Evolutionary conservation across 2,113 vertebrate species (phyloP).

Genomic region (Proterorhinus semilunaris): DNA sequence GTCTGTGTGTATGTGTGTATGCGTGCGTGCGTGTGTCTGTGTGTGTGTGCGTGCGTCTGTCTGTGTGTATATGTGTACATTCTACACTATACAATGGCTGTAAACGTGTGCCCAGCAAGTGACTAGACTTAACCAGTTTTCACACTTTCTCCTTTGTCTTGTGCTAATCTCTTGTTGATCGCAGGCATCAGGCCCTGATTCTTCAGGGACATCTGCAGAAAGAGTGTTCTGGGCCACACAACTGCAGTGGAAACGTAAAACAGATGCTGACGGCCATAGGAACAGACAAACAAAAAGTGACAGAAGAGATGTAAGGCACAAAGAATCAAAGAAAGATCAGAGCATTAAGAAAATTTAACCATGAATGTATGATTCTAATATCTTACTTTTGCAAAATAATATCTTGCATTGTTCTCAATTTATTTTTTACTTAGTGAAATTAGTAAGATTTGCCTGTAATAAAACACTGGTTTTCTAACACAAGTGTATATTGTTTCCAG

Average conservation of each 20-base stretch:
- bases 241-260: conserved; percentile 30
- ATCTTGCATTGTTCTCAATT: too few species aligned
- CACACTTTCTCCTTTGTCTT: conserved; percentile 54
- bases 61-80: neutral
- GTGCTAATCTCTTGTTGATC: conserved; percentile 59
- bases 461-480: neutral
- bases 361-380: too few species aligned
- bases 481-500: neutral
- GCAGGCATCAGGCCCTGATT: conserved; percentile 41
- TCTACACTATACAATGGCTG: neutral
- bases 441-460: too few species aligned
- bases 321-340: neutral
- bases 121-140: conserved; percentile 58
- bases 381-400: too few species aligned
- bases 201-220: conserved; percentile 29
- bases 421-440: too few species aligned
- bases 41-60: too few species aligned
- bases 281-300: neutral
- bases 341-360: too few species aligned
- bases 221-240: neutral
- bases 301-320: neutral
- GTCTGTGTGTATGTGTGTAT: too few species aligned
- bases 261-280: neutral
- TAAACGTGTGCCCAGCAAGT: neutral
- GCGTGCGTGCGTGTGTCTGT: too few species aligned